Percentiles rank a stretch among this genome's conserved stretches.
Evolutionary conservation across 1,140 invertebrate genomes (phyloP).

Genomic region (Aporrectodea caliginosa): DNA sequence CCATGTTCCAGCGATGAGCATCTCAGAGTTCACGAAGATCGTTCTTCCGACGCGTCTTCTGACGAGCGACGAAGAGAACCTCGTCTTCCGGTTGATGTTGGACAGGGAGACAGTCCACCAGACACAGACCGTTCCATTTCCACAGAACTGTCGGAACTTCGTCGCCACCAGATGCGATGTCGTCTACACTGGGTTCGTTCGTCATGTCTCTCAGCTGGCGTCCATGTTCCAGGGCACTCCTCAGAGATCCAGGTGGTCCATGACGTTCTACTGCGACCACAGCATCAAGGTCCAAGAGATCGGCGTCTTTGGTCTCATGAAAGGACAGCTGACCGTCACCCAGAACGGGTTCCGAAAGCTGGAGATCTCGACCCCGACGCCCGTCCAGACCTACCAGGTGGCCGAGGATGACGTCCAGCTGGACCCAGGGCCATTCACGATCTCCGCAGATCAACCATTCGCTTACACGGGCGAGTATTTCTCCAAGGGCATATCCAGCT

Average conservation of each 20-base stretch:
- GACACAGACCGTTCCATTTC: background rate
- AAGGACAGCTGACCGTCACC: constrained; percentile 5
- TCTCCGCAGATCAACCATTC: constrained; percentile 14
- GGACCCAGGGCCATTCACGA: constrained; percentile 15
- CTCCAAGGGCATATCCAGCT: background rate
- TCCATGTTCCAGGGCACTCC: constrained; percentile 12
- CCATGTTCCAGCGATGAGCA: constrained; percentile 7
- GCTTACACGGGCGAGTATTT: constrained; percentile 19
- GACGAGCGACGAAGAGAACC: constrained; percentile 15
- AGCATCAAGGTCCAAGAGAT: constrained; percentile 15
- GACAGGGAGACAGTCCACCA: background rate
- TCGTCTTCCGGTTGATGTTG: constrained; percentile 10
- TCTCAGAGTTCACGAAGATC: constrained; percentile 5
- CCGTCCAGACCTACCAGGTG: constrained; percentile 10
- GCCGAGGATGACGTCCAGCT: constrained; percentile 8
- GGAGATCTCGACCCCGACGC: constrained; percentile 8
- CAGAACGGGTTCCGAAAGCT: constrained; percentile 21
- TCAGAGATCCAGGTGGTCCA: constrained; percentile 21
- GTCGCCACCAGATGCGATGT: background rate
- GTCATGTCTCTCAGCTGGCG: background rate
- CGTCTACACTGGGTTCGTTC: constrained; percentile 6
- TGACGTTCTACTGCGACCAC: constrained; percentile 13
- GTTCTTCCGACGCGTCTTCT: constrained; percentile 7
- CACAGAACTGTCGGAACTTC: background rate
- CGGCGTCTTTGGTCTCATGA: constrained; percentile 4